A percentile compares a stretch with the other conserved stretches of the same genome.
These are phyloP conservation scores for Hydractinia echinata DNA, from an alignment of 30 jellyfish, hydroid and myxozoan genomes.

Conservation along the genomic window DNA sequence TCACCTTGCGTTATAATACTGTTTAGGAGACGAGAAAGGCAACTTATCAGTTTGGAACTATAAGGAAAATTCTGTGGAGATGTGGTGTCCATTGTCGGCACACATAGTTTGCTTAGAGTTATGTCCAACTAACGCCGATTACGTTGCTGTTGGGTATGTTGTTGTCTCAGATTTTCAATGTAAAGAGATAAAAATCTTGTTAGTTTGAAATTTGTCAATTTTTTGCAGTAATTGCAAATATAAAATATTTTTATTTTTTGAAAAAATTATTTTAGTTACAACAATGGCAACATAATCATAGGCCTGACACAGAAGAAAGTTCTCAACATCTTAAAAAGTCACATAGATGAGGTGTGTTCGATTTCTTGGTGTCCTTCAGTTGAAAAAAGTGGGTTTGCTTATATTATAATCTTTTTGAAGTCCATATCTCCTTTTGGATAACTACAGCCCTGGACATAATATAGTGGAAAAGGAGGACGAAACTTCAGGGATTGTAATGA, in stretches of 20 bases:
- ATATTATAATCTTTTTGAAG: too few relatives aligned
- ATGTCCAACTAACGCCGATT: conserved; percentile 29
- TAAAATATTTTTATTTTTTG: not conserved
- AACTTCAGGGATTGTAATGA: too few relatives aligned
- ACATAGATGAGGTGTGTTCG: conserved; percentile 75
- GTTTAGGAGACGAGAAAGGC: conserved; percentile 85
- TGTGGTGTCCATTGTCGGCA: conserved; percentile 68
- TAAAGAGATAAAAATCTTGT: not conserved
- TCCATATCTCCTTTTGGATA: too few relatives aligned
- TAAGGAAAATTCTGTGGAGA: conserved; percentile 10
- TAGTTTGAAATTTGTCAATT: not conserved
- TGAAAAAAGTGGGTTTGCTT: too few relatives aligned
- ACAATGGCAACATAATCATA: conserved; percentile 71
- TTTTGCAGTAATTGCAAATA: not conserved
- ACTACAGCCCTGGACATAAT: too few relatives aligned
- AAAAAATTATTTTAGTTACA: conserved; percentile 33
- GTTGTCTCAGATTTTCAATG: not conserved
- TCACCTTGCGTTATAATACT: not conserved
- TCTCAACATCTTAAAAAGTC: conserved; percentile 68
- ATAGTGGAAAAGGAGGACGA: too few relatives aligned
- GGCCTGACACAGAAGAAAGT: conserved; percentile 18
- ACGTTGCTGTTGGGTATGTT: conserved; percentile 64
- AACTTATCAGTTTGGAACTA: conserved; percentile 44
- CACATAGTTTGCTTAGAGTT: conserved; percentile 41
- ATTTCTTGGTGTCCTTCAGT: conserved; percentile 68